phyloP scores from a whole-genome alignment of 2,797 vertebrate genomes.

The Poeciliopsis gracilis region DNA sequence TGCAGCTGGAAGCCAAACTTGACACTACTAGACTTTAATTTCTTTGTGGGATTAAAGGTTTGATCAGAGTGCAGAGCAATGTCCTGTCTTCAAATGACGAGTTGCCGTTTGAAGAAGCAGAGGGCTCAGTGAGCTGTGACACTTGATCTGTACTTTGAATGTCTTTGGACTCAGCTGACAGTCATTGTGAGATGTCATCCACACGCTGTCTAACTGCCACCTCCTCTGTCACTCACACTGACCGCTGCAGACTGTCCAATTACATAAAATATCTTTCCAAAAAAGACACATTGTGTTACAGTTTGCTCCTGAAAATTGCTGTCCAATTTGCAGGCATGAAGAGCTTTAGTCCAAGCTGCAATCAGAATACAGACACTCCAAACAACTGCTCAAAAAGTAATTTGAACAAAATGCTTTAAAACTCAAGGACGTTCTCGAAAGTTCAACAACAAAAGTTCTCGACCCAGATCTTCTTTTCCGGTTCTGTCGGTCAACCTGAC shows the following conservation, averaged over 20 bases:
- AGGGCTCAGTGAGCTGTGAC: slow-evolving; percentile 36
- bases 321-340: slow-evolving; percentile 37
- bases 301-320: slow-evolving; percentile 38
- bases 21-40: slow-evolving; percentile 17
- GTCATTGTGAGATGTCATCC: slow-evolving; percentile 31
- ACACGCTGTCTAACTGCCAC: slow-evolving; percentile 23
- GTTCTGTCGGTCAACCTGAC: slow-evolving; percentile 27
- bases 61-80: slow-evolving; percentile 20
- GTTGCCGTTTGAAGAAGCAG: slow-evolving; percentile 33
- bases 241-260: slow-evolving; percentile 39
- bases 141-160: slow-evolving; percentile 24
- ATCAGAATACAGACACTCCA: slow-evolving; percentile 17
- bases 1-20: slow-evolving; percentile 16
- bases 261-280: slow-evolving; percentile 14
- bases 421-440: slow-evolving; percentile 17
- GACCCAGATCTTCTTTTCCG: slow-evolving; percentile 14
- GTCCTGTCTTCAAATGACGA: slow-evolving; percentile 31
- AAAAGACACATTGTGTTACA: slow-evolving; percentile 24
- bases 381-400: slow-evolving; percentile 27
- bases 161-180: slow-evolving; percentile 52
- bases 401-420: slow-evolving; percentile 34
- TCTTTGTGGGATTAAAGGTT: slow-evolving; percentile 22
- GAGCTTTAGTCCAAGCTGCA: slow-evolving; percentile 22
- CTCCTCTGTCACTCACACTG: slow-evolving; percentile 34
- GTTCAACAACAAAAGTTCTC: slow-evolving; percentile 15